These are phyloP conservation scores for Indicator maculatus DNA, from an alignment of 2,113 vertebrate genomes.

Conservation along the genomic window DNA sequence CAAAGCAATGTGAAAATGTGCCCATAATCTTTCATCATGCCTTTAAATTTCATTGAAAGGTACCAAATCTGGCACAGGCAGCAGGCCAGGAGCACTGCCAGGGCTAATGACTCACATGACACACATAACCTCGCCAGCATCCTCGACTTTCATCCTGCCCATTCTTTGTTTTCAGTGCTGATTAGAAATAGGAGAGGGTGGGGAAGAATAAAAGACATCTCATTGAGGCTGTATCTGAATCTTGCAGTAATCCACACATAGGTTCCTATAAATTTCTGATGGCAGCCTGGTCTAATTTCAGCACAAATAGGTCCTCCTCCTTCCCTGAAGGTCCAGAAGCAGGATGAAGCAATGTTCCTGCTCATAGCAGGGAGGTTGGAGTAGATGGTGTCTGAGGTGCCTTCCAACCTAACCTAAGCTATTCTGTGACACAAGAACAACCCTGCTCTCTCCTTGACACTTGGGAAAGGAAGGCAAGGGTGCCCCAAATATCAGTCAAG, in stretches of 20 bases:
- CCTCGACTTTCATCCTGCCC: background rate
- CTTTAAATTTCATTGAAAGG: background rate
- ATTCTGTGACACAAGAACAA: background rate
- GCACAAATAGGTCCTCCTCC: background rate
- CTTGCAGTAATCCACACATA: background rate
- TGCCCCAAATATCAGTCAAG: accelerated
- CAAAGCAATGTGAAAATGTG: background rate
- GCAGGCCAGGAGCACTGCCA: background rate
- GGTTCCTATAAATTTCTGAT: background rate
- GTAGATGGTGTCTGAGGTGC: no score
- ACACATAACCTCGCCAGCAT: background rate
- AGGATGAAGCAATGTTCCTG: background rate
- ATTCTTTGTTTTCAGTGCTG: background rate
- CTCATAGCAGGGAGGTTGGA: no score
- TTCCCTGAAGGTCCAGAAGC: background rate
- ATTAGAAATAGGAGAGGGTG: background rate
- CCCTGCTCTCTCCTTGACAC: background rate
- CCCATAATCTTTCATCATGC: background rate
- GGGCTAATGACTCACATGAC: background rate
- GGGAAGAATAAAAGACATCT: background rate
- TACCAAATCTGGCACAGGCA: background rate
- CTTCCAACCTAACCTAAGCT: no score
- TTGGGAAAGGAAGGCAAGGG: background rate
- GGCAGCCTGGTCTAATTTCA: background rate
- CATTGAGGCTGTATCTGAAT: background rate